phyloP scores from a whole-genome alignment of 2,888 invertebrate species.

The Cartodere bifasciata region DNA sequence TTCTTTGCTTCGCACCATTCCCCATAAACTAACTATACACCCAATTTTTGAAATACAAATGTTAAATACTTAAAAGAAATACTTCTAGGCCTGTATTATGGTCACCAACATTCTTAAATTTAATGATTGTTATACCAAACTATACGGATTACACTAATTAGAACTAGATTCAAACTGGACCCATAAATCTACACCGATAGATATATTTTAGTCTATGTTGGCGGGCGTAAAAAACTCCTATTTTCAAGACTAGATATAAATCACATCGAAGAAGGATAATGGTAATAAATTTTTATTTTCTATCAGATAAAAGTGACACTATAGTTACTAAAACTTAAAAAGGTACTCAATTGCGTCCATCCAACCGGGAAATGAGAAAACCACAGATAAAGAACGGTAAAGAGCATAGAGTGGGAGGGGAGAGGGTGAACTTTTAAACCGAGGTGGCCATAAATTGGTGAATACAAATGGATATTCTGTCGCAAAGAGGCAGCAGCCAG shows the following conservation, averaged over 20 bases:
- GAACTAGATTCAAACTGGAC: too few relatives aligned
- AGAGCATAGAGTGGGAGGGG: conserved; percentile 21
- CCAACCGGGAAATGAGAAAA: conserved; percentile 37
- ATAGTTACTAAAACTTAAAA: conserved; percentile 36
- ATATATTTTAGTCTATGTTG: neutral
- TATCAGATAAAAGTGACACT: conserved; percentile 36
- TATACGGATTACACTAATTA: too few relatives aligned
- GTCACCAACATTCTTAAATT: too few relatives aligned
- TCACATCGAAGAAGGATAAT: conserved; percentile 12
- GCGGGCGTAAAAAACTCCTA: neutral
- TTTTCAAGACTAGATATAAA: conserved; percentile 2
- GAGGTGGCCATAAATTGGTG: conserved; percentile 30
- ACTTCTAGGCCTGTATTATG: too few relatives aligned
- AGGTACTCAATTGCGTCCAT: conserved; percentile 34
- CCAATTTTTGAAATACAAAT: too few relatives aligned
- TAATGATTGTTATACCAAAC: too few relatives aligned
- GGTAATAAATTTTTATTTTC: conserved; percentile 28
- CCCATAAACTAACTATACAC: too few relatives aligned
- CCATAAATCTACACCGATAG: too few relatives aligned
- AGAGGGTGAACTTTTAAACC: conserved; percentile 33
- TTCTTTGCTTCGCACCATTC: too few relatives aligned
- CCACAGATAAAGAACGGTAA: conserved; percentile 27
- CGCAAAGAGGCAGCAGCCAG: conserved; percentile 30
- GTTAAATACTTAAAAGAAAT: too few relatives aligned
- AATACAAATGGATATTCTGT: conserved; percentile 33